Evolutionary conservation across 2,888 invertebrate species (phyloP).

Genomic region (Pherbina coryleti): DNA sequence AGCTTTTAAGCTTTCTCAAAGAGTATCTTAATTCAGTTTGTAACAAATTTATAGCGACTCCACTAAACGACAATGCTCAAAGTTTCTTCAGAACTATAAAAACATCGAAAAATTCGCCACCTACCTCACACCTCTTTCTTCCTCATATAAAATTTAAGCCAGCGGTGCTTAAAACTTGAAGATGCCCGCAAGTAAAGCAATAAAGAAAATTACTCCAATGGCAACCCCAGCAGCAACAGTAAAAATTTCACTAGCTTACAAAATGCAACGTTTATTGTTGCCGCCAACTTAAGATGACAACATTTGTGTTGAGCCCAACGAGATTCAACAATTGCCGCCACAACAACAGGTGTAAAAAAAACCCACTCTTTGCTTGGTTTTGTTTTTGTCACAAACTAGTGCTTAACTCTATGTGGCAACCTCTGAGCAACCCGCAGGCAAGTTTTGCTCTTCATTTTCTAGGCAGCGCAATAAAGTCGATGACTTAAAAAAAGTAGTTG

Average conservation of each 20-base stretch:
- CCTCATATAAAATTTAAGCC: background rate
- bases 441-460: background rate
- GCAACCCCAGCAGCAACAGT: background rate
- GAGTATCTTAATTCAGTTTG: no score
- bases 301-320: background rate
- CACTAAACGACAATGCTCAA: no score
- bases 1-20: no score
- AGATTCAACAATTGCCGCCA: background rate
- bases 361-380: background rate
- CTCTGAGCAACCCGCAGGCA: background rate
- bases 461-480: conserved; percentile 20
- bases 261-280: background rate
- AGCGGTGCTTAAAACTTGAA: background rate
- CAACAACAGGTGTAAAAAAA: conserved; percentile 1
- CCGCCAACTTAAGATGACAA: background rate
- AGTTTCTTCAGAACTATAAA: no score
- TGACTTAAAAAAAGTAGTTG: background rate
- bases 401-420: no score
- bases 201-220: conserved; percentile 18
- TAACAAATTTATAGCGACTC: no score
- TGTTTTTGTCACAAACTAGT: background rate
- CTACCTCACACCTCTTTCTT: background rate
- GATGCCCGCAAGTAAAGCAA: conserved; percentile 9
- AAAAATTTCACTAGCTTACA: background rate
- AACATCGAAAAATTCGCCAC: background rate